Evolutionary conservation across 2,888 invertebrate species (phyloP).

Genomic region (Drosophila pullipes): DNA sequence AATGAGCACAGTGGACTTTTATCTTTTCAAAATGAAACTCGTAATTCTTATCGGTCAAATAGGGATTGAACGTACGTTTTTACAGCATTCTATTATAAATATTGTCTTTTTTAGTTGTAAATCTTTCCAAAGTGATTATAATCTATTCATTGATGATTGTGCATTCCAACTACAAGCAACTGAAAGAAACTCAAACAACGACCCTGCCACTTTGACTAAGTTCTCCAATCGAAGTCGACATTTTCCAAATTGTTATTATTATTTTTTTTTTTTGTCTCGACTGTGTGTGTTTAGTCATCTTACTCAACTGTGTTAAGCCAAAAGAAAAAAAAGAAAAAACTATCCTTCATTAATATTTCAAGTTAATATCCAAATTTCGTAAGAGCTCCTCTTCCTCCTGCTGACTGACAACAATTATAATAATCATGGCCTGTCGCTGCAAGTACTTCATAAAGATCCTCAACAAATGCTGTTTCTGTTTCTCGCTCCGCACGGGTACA

Average conservation of each 20-base stretch:
- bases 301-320: neutral
- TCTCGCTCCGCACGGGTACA: constrained; percentile 50
- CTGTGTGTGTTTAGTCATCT: no score
- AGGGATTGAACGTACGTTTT: neutral
- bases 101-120: neutral
- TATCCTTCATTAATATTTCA: constrained; percentile 18
- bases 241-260: neutral
- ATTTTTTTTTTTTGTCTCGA: neutral
- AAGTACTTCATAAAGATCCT: constrained; percentile 53
- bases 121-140: constrained; percentile 7
- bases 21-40: neutral
- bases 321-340: neutral
- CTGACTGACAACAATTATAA: constrained; percentile 10
- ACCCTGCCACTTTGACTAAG: constrained; percentile 8
- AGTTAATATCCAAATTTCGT: constrained; percentile 28
- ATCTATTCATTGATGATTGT: constrained; percentile 22
- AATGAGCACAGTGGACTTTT: constrained; percentile 10
- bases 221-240: neutral
- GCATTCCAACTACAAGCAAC: neutral
- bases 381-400: neutral
- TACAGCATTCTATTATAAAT: neutral
- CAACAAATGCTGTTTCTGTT: constrained; percentile 57
- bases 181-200: neutral
- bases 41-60: neutral
- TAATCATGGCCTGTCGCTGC: constrained; percentile 58